Base-by-base conservation (phyloP, 1,140 invertebrate species). In the Antheraea pernyi region DNA sequence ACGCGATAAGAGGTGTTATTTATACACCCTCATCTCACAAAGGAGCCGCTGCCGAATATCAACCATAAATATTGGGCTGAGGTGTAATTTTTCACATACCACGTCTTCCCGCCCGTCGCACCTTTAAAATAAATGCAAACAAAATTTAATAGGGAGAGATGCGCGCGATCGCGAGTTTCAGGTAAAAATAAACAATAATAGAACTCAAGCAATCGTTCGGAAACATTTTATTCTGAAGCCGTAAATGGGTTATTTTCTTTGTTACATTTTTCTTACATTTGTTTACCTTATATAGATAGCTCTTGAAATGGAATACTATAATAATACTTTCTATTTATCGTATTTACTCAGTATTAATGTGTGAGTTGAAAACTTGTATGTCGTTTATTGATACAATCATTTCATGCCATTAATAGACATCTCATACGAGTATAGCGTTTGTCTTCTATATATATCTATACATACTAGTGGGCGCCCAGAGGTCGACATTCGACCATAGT, bases 71-170 rank as follows among this genome's bases (percentile, higher is more conserved):
- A 92, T 91, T 91, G 90, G 88, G 79, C 84, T 89, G 86, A 91
- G 89, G 90, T 92, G 90, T 92, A 92, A 92, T 92, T 92, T 92
- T 91, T 92, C 90, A 92, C 90, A 92, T 92, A 91, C 90, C 90
- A 86, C 82, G 83, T 87, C 86, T 84, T 74, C 76, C 83, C 85
- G 86, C 83, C 85, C 86, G 86, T 89, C 88, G 87, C 90, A 92
- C 90, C 90, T 91, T 92, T 90, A 90, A 92, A 92, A 92, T 90
- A 92, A 92, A 92, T 91, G 90, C 90, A 92, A 91, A 92, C 88
- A 91, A 91, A 92, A 91, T 91, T 91, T 92, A 92, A 92, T 92
- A 92, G 89, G 88, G 90, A 90, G 88, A 92, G 90, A 92, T 92
- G 90, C 89, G 84, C 90, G 78, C 88, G 88, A 89, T 90, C 83